Percentiles rank a stretch among this genome's conserved stretches.
Conservation (phyloP, 2,113 vertebrate genomes). For the Miniopterus natalensis region DNA sequence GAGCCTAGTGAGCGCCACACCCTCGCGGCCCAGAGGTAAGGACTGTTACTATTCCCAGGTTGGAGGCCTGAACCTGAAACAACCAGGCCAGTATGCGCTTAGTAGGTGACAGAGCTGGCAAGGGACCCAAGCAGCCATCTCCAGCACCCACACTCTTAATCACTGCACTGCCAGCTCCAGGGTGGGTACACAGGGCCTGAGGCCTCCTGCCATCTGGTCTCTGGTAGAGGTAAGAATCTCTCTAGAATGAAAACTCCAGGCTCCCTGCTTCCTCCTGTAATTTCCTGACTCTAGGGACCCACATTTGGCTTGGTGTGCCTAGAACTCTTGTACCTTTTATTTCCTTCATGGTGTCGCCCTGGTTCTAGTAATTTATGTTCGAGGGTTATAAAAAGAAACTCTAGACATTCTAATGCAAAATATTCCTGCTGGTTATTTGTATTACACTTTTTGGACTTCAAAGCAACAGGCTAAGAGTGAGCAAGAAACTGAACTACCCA, state of each 20-base stretch:
- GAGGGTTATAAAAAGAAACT: neutral
- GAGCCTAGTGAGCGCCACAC: neutral
- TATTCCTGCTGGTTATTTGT: neutral
- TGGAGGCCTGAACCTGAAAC: neutral
- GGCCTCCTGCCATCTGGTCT: accelerated
- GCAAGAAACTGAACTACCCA: neutral
- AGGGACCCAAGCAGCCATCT: neutral
- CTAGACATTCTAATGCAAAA: neutral
- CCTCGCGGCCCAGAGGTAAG: neutral
- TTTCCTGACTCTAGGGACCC: neutral
- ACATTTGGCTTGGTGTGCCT: neutral
- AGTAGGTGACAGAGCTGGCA: neutral
- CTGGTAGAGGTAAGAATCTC: neutral
- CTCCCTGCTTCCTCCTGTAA: neutral
- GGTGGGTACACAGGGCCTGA: accelerated
- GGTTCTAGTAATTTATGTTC: neutral
- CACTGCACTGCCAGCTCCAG: accelerated
- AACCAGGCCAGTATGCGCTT: accelerated
- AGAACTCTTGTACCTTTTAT: neutral
- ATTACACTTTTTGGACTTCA: neutral
- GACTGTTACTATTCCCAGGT: neutral
- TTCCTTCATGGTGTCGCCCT: neutral
- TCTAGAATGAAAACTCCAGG: neutral
- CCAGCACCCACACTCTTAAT: accelerated
- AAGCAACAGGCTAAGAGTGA: neutral